Conservation (phyloP, 2,113 vertebrate species). For the Ploceus nigricollis region DNA sequence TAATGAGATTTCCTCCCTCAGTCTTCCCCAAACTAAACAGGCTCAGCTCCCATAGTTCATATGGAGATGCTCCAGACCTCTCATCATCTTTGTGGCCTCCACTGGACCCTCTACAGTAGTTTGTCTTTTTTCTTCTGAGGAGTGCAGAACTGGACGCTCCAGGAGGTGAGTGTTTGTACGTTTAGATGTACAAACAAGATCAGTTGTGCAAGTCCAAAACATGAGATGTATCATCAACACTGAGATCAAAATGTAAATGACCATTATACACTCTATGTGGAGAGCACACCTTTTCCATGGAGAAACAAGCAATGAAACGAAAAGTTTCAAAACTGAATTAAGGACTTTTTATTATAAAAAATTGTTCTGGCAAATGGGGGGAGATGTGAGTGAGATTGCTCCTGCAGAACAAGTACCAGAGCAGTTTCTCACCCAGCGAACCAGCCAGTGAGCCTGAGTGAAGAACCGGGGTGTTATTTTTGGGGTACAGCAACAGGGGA, state of each 20-base stretch:
- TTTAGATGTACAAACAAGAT: neutral
- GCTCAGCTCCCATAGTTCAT: neutral
- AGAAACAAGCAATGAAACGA: neutral
- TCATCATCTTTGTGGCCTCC: neutral
- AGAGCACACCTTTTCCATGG: neutral
- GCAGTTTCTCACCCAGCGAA: neutral
- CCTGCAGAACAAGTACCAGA: neutral
- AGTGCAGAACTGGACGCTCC: neutral
- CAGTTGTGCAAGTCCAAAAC: neutral
- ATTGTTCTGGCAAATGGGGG: neutral
- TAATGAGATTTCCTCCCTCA: neutral
- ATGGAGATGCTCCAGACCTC: neutral
- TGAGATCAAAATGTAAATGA: neutral
- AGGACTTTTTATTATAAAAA: neutral
- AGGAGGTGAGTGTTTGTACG: too few relatives aligned
- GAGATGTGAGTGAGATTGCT: too few relatives aligned
- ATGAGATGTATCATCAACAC: neutral
- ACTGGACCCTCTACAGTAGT: neutral
- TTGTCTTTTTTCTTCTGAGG: neutral
- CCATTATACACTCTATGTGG: too few relatives aligned
- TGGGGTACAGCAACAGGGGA: accelerated
- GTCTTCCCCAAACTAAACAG: neutral
- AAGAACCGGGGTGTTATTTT: accelerated
- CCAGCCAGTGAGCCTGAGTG: neutral
- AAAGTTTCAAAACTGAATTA: neutral